Base-by-base conservation (phyloP, 2,888 invertebrate genomes). In the Bugula neritina region DNA sequence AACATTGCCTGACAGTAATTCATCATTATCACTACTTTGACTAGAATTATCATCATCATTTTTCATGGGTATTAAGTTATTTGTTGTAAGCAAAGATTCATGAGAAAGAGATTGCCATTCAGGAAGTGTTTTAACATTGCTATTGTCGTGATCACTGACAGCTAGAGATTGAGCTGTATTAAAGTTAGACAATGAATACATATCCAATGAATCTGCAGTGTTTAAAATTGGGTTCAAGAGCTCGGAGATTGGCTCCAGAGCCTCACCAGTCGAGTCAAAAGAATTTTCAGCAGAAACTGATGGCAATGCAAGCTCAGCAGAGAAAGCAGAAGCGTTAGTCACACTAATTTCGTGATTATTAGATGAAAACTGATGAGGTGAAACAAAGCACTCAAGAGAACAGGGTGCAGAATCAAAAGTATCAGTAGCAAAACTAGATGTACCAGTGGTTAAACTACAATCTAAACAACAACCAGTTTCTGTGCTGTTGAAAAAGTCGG, bases 201-300 rank as follows among this genome's bases (percentile, higher is more conserved):
- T 63, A 31, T 63, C 63, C 13, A 63, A 27, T 27, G 63, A 63
- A 27, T 63, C 63, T 5, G 31, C 31, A 13, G 63, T 63, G 31
- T 63, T 63, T 13, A 63, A 74, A 73, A 76, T 75, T 25, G 78
- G 78, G 71, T 76, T 80, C 69, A 90, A 83, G 72, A 90, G 84
- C 75, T 89, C 89, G 3, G 89, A 88, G 79, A 90, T 89, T 0
- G 89, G 88, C 80, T 91, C 91, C 77, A 91, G 86, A 23, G 10
- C 5, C 5, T 21, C 25, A 63, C 29, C 31, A 63, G 29, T 10
- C 27, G 31, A 29, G 10, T 31, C 27, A 63, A 10, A 63, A 2
- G 3, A 31, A 31, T 63, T 63, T 13, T 63, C 31, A 17, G 31
- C 27, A 63, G 25, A 25, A 63, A 63, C n/a, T 13, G 27, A 34